phyloP scores from a whole-genome alignment of 2,797 vertebrate genomes.

The Gadopsis bispinosus region DNA sequence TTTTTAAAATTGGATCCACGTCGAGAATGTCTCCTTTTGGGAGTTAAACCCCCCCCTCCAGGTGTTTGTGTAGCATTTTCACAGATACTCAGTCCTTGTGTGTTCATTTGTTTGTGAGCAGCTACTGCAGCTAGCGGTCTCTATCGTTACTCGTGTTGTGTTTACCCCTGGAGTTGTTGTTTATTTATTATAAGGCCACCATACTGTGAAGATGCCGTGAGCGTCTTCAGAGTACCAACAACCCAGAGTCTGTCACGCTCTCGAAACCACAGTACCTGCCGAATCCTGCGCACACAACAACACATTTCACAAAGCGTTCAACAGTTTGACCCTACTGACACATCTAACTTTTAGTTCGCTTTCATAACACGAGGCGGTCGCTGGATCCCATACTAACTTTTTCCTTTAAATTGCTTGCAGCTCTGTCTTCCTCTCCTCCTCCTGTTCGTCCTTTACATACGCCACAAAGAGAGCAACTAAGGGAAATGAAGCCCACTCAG shows the following conservation, averaged over 20 bases:
- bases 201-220: constrained; percentile 79
- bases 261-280: constrained; percentile 66
- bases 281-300: constrained; percentile 65
- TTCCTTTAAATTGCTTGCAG: constrained; percentile 22
- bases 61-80: constrained; percentile 55
- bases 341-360: constrained; percentile 34
- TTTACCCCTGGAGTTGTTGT: constrained; percentile 80
- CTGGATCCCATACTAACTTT: constrained; percentile 43
- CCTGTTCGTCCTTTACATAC: constrained; percentile 22
- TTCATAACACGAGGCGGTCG: constrained; percentile 27
- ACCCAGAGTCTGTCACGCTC: constrained; percentile 86
- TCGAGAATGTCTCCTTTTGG: constrained; percentile 55
- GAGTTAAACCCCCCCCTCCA: constrained; percentile 64
- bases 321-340: constrained; percentile 42
- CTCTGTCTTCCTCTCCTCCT: constrained; percentile 39
- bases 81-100: constrained; percentile 60
- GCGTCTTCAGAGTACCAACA: constrained; percentile 94
- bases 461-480: constrained; percentile 41
- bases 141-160: constrained; percentile 56
- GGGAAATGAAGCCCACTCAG: constrained; percentile 18
- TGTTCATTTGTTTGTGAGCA: constrained; percentile 61
- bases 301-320: constrained; percentile 47
- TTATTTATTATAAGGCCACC: constrained; percentile 89
- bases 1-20: constrained; percentile 54
- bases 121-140: constrained; percentile 72